phyloP scores from a whole-genome alignment of 2,888 invertebrate species.

The Pasiphila rectangulata region DNA sequence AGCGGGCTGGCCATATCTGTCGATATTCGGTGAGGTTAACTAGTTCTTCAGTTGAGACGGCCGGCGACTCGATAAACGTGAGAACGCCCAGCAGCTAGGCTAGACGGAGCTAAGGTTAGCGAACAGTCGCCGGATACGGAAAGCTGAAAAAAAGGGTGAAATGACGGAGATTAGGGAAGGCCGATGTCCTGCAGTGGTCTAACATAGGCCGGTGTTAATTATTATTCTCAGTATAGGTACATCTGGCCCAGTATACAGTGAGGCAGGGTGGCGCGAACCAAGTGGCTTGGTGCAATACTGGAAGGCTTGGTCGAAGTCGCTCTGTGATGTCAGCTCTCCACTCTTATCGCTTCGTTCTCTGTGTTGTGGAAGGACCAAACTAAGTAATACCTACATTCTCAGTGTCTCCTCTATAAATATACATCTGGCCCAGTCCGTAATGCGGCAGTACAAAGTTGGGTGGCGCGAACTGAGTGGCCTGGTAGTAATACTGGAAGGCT shows the following conservation, averaged over 20 bases:
- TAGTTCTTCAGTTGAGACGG: no score
- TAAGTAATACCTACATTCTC: slow-evolving; percentile 92
- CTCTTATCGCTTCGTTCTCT: slow-evolving; percentile 99
- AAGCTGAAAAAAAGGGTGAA: no score
- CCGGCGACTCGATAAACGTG: no score
- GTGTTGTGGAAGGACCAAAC: slow-evolving; percentile 99
- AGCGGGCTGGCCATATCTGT: no score
- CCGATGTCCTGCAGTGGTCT: no score
- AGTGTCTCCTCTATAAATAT: slow-evolving; percentile 96
- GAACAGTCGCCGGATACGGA: no score
- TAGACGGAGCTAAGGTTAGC: no score
- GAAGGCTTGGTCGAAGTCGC: slow-evolving; percentile 98
- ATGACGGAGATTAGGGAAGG: no score
- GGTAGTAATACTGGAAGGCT: slow-evolving; percentile 99
- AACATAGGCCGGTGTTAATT: no score
- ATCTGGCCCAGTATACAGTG: slow-evolving; percentile 99
- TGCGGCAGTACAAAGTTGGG: slow-evolving; percentile 97
- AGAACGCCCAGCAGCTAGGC: no score
- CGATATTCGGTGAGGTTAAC: no score
- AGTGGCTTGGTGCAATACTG: slow-evolving; percentile 99
- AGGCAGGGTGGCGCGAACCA: slow-evolving; percentile 97
- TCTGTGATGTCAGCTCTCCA: slow-evolving; percentile 99
- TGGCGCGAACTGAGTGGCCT: slow-evolving; percentile 98
- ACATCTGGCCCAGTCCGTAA: slow-evolving; percentile 99
- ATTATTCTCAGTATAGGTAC: slow-evolving; percentile 98